Evolutionary conservation across 1,140 invertebrate species (phyloP).

Genomic region (Psix sp.): DNA sequence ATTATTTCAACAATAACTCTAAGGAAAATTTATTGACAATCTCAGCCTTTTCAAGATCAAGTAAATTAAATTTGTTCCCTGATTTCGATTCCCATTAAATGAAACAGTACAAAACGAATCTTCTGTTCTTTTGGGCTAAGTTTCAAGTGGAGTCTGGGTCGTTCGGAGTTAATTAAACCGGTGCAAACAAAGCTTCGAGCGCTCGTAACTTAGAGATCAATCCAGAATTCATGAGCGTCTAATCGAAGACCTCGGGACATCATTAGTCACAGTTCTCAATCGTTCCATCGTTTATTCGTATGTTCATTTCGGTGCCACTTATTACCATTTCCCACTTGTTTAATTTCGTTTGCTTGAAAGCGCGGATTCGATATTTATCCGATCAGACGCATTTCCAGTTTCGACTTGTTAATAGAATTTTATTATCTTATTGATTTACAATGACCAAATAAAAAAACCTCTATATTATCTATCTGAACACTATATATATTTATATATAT

Average conservation of each 20-base stretch:
- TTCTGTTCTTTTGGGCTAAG: constrained; percentile 3
- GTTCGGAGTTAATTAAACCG: constrained; percentile 65
- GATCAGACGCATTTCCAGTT: constrained; percentile 34
- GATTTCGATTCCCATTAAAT: too few species aligned
- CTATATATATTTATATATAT: too few species aligned
- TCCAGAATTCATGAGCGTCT: constrained; percentile 50
- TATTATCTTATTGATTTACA: too few species aligned
- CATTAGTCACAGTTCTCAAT: constrained; percentile 64
- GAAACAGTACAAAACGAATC: constrained; percentile 4
- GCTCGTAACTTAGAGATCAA: constrained; percentile 59
- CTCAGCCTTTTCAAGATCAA: too few species aligned
- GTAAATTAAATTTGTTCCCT: too few species aligned
- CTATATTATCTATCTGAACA: too few species aligned
- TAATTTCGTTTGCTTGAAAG: constrained; percentile 31
- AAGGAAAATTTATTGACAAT: too few species aligned
- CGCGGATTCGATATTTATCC: constrained; percentile 10
- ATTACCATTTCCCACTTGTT: constrained; percentile 56
- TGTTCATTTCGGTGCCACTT: constrained; percentile 42
- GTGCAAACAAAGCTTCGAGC: constrained; percentile 64
- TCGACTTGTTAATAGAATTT: too few species aligned
- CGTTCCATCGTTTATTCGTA: constrained; percentile 24
- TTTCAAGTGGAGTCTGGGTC: constrained; percentile 38
- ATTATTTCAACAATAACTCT: too few species aligned
- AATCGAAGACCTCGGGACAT: constrained; percentile 64
- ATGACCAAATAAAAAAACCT: too few species aligned